These are phyloP conservation scores for Eulemur coronatus DNA, from an alignment of 2,797 vertebrate species.

Conservation along the genomic window DNA sequence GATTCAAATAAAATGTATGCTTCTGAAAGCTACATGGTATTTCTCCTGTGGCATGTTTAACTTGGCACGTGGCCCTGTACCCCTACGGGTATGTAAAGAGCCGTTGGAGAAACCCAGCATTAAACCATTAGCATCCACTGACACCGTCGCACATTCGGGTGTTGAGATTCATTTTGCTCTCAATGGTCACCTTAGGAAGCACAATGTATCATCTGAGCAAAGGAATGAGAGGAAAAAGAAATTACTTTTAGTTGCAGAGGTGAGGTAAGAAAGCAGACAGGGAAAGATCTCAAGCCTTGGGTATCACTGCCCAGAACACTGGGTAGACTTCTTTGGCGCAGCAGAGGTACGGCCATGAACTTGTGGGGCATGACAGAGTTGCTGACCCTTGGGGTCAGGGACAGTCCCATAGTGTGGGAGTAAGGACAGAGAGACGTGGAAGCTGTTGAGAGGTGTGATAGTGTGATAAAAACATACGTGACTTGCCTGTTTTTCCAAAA, in stretches of 20 bases:
- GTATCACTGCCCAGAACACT: not conserved
- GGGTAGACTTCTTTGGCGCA: not conserved
- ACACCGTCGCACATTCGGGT: not conserved
- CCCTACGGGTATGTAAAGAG: not conserved
- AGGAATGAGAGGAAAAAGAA: not conserved
- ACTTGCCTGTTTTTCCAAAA: conserved; percentile 7
- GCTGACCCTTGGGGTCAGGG: not conserved
- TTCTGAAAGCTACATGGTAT: conserved; percentile 1
- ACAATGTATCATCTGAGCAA: not conserved
- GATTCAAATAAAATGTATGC: conserved; percentile 50
- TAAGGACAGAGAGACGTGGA: not conserved
- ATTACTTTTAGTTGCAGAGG: not conserved
- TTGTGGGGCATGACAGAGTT: not conserved
- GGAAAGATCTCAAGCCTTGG: not conserved
- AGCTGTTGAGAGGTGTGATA: not conserved
- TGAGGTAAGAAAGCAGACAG: not conserved
- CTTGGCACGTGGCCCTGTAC: not conserved
- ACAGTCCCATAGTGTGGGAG: not conserved
- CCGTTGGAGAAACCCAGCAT: not conserved
- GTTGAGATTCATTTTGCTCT: conserved; percentile 22
- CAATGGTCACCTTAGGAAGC: not conserved
- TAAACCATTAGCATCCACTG: not conserved
- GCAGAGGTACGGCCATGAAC: not conserved
- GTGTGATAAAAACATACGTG: not conserved
- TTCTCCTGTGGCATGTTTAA: conserved; percentile 20